phyloP scores from a whole-genome alignment of 2,888 invertebrate species.

The Sarcophaga variegata region DNA sequence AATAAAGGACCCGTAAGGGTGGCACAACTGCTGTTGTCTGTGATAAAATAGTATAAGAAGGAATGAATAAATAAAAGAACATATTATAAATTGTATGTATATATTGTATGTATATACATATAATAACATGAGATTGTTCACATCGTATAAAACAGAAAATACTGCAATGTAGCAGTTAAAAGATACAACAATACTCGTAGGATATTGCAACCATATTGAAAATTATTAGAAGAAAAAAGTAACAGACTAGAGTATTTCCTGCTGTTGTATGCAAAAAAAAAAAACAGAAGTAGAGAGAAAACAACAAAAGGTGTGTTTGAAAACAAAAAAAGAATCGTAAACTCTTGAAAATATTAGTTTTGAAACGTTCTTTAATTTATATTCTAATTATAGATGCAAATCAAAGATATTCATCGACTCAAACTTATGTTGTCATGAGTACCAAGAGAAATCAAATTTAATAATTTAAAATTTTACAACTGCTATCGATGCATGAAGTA shows the following conservation, averaged over 20 bases:
- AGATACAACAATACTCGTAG: slow-evolving; percentile 33
- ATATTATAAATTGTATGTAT: not conserved
- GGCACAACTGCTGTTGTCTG: slow-evolving; percentile 52
- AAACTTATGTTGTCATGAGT: too few species aligned
- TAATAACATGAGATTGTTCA: not conserved
- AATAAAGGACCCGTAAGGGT: slow-evolving; percentile 46
- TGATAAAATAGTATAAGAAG: slow-evolving; percentile 41
- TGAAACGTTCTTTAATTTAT: too few species aligned
- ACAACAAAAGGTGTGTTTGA: slow-evolving; percentile 51
- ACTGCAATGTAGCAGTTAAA: slow-evolving; percentile 12
- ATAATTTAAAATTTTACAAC: too few species aligned
- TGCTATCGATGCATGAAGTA: too few species aligned
- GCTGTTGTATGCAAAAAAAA: slow-evolving; percentile 15
- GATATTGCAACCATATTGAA: slow-evolving; percentile 65
- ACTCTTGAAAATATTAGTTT: too few species aligned
- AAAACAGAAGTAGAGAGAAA: slow-evolving; percentile 12
- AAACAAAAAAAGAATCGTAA: slow-evolving; percentile 4
- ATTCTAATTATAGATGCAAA: too few species aligned
- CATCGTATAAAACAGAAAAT: not conserved
- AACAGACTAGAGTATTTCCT: not conserved
- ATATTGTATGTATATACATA: too few species aligned
- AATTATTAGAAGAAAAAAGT: slow-evolving; percentile 38
- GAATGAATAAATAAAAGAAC: slow-evolving; percentile 48
- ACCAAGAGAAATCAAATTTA: too few species aligned
- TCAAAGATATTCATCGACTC: too few species aligned